These are phyloP conservation scores for Amphipyra tragopoginis DNA, from an alignment of 2,888 invertebrate genomes.

Conservation along the genomic window DNA sequence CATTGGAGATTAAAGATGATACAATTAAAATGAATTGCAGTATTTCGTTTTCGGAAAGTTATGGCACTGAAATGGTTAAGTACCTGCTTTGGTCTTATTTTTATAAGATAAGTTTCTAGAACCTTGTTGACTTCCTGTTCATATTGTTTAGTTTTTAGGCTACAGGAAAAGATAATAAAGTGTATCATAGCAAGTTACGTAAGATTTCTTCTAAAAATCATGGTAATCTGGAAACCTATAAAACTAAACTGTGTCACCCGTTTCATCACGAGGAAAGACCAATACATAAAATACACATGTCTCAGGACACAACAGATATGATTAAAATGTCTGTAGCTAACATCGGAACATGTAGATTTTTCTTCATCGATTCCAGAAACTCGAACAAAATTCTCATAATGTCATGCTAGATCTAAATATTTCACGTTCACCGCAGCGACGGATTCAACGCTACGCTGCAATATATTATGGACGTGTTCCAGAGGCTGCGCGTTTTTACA, in stretches of 20 bases:
- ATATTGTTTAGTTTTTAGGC: slow-evolving; percentile 3
- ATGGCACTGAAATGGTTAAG: no score
- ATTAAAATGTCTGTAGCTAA: slow-evolving; percentile 11
- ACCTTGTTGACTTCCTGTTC: background rate
- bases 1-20: no score
- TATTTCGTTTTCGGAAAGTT: no score
- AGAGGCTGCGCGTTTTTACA: slow-evolving; percentile 5
- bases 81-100: no score
- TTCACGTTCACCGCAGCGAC: background rate
- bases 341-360: slow-evolving; percentile 1
- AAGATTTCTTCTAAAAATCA: background rate
- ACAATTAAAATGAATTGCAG: no score
- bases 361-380: background rate
- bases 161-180: slow-evolving; percentile 1
- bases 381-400: slow-evolving; percentile 18
- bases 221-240: background rate
- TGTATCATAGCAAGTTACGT: background rate
- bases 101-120: no score
- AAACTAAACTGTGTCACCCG: background rate
- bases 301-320: background rate
- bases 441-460: slow-evolving; percentile 4
- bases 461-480: slow-evolving; percentile 16
- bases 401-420: slow-evolving; percentile 16
- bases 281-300: background rate
- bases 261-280: background rate